A percentile compares a stretch with the other conserved stretches of the same genome.
These are phyloP conservation scores for Archilochus colubris DNA, from an alignment of 2,113 vertebrate genomes.

Conservation along the genomic window DNA sequence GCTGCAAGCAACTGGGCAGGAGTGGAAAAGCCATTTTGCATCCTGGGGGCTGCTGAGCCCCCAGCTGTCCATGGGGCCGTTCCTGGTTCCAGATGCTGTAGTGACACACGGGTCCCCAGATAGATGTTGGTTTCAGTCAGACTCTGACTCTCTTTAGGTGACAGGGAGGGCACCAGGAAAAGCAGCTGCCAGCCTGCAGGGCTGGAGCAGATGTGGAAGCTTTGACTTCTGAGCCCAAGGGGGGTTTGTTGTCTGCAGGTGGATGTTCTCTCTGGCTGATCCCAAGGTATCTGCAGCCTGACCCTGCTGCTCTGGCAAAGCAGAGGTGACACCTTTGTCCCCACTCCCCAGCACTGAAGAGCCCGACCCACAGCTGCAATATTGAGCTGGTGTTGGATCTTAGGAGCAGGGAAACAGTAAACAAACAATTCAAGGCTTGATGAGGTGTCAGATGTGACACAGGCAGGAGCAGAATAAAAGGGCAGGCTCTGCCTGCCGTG, in stretches of 20 bases:
- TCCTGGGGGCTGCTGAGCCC: not conserved
- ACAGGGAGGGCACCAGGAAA: not conserved
- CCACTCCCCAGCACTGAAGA: no score
- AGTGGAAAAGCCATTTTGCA: not conserved
- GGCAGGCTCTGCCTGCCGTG: no score
- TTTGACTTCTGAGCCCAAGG: not conserved
- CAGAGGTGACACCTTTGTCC: not conserved
- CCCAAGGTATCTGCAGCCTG: not conserved
- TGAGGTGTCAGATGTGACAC: not conserved
- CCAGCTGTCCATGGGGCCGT: fast-evolving
- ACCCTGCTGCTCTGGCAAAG: not conserved
- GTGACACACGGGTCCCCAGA: not conserved
- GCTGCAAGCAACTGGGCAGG: not conserved
- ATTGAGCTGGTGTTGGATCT: not conserved
- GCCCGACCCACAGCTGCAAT: no score
- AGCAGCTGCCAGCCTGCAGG: not conserved
- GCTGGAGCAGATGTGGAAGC: not conserved
- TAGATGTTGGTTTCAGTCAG: fast-evolving
- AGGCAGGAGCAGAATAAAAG: no score
- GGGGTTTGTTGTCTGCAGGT: not conserved
- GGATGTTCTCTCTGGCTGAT: fast-evolving
- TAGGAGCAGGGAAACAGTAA: not conserved
- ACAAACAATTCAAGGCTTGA: not conserved
- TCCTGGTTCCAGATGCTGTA: not conserved
- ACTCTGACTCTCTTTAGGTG: not conserved